Evolutionary conservation across 2,888 invertebrate species (phyloP).

Genomic region (Polydesmus complanatus): DNA sequence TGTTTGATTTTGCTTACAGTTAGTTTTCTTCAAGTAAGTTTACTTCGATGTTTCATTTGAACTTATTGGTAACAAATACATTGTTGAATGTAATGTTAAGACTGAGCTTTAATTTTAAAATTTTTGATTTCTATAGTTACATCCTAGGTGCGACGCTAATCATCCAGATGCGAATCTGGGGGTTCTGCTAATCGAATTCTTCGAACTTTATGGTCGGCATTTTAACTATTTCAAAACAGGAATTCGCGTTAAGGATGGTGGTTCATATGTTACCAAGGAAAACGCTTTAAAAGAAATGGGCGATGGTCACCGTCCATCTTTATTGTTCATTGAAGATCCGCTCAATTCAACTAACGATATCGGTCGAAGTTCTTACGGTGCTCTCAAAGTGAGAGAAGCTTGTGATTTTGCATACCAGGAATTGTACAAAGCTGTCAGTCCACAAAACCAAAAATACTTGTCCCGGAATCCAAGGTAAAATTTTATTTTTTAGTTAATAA

Average conservation of each 20-base stretch:
- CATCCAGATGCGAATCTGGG: slow-evolving; percentile 60
- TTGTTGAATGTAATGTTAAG: neutral
- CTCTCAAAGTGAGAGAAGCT: slow-evolving; percentile 76
- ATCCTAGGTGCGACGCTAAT: slow-evolving; percentile 64
- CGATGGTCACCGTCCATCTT: slow-evolving; percentile 81
- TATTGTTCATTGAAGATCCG: slow-evolving; percentile 96
- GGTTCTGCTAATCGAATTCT: slow-evolving; percentile 87
- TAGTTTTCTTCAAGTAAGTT: slow-evolving; percentile 72
- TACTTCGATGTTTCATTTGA: neutral
- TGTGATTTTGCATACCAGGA: slow-evolving; percentile 81
- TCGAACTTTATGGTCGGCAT: slow-evolving; percentile 90
- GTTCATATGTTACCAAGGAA: slow-evolving; percentile 84
- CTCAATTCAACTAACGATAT: slow-evolving; percentile 92
- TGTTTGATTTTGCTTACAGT: slow-evolving; percentile 96
- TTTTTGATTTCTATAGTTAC: slow-evolving; percentile 45
- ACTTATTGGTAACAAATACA: neutral
- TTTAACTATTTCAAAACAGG: slow-evolving; percentile 92
- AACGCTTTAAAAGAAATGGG: slow-evolving; percentile 82
- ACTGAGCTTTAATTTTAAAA: too few relatives aligned
- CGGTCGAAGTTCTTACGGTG: slow-evolving; percentile 91
- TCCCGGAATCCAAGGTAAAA: slow-evolving; percentile 19
- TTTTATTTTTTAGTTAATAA: neutral
- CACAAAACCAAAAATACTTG: slow-evolving; percentile 20
- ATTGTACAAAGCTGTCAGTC: slow-evolving; percentile 25
- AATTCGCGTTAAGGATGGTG: slow-evolving; percentile 84